phyloP scores from a whole-genome alignment of 2,797 vertebrate genomes.

The Serranus cabrilla region DNA sequence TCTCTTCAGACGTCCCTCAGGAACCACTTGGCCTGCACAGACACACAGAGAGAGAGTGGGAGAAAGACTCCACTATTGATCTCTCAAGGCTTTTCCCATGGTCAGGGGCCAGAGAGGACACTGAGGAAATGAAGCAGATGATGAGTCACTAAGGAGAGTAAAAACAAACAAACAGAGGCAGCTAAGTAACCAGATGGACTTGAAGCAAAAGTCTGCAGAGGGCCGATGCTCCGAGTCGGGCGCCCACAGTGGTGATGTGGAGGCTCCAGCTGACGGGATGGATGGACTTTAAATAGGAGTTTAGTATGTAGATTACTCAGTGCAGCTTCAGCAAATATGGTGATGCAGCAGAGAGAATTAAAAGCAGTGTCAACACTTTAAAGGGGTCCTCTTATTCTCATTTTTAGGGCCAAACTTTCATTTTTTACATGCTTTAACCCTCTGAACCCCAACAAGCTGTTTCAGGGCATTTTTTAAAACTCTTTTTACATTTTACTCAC shows the following conservation, averaged over 20 bases:
- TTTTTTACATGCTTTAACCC: no score
- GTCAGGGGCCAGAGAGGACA: conserved; percentile 62
- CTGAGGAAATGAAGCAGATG: conserved; percentile 72
- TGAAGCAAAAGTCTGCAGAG: conserved; percentile 49
- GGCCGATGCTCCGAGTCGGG: conserved; percentile 61
- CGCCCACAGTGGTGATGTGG: conserved; percentile 54
- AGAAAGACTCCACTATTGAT: conserved; percentile 76
- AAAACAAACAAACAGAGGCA: conserved; percentile 80
- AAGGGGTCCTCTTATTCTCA: neutral
- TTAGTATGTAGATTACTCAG: neutral
- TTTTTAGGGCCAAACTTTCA: no score
- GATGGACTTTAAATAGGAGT: conserved; percentile 26
- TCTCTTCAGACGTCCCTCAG: conserved; percentile 67
- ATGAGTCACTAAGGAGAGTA: conserved; percentile 79
- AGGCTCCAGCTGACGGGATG: conserved; percentile 49
- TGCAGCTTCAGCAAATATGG: neutral
- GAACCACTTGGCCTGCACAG: conserved; percentile 60
- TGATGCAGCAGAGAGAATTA: neutral
- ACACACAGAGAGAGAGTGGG: conserved; percentile 61
- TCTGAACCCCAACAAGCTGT: no score
- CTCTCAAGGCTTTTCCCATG: conserved; percentile 81
- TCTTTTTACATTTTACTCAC: no score
- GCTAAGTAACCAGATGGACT: conserved; percentile 78
- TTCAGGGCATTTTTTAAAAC: no score
- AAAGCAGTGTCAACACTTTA: neutral